Evolutionary conservation across 2,113 vertebrate genomes (phyloP), one percentile per base, ranked within the genome.

Genomic region (Ochotona princeps): DNA sequence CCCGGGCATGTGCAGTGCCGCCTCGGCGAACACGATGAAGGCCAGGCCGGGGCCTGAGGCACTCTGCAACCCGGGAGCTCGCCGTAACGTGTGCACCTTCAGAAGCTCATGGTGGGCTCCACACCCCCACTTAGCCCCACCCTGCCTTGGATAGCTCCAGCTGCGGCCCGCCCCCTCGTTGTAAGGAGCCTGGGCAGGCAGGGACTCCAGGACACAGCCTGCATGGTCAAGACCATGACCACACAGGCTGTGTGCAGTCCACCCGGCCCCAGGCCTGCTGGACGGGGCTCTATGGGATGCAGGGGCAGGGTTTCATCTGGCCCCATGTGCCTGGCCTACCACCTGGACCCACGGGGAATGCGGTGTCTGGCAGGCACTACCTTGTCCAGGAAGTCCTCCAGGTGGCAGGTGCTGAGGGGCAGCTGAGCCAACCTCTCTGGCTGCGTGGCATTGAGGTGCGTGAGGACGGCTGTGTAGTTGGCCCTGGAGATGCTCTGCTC

Each of bases 11-110:
- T 97, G 98, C 15, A 98, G 96, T 87, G 99, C 97, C 0, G 98
- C 99, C 97, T 99, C 99, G 0, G 99, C 98, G 97, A 99, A 99
- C 83, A 98, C 91, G 0, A 99, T 98, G 93, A 99, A 99, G 70
- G 98, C 99, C 98, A 99, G 96, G 25, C 99, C 99, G 0, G 99
- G 98, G 73, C 99, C 99, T 0, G 99, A 99, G 28, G 98, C 98
- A 0, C 98, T 98, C 99, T 99, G 98, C 57, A 95, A 89, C 91
- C 96, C 92, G 89, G 66, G 70, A 7, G 83, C 54, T 57, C 51
- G 72, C 61, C 12, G 1, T 3, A 18, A 38, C 38, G 7, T 4
- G 35, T 21, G 4, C 1, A 54, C 32, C 47, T 26, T 25, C 8
- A 3, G 1, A 65, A 26, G 11, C 49, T 9, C 38, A 44, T 44